phyloP scores from a whole-genome alignment of 2,113 vertebrate species.

The Spea multiplicata region DNA sequence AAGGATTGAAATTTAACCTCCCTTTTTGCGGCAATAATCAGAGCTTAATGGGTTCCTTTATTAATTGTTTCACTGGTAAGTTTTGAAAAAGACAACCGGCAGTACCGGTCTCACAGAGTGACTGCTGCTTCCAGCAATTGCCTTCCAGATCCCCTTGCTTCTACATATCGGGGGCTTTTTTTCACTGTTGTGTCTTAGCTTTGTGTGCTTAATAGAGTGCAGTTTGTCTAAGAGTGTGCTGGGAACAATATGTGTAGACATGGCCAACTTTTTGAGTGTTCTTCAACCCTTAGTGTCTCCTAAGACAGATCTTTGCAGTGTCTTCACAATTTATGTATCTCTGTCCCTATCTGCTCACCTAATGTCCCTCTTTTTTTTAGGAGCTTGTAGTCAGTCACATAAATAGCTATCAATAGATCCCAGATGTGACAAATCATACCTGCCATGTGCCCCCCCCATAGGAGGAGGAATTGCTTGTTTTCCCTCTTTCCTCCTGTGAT shows the following conservation, averaged over 20 bases:
- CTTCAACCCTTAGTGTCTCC: neutral
- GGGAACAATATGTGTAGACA: neutral
- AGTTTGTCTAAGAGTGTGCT: neutral
- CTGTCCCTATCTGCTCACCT: too few species aligned
- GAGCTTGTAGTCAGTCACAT: too few species aligned
- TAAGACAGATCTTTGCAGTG: too few species aligned
- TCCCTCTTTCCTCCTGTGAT: too few species aligned
- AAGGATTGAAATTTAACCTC: slow-evolving; percentile 88
- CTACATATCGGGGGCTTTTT: slow-evolving; percentile 31
- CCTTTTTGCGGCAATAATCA: slow-evolving; percentile 82
- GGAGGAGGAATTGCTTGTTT: too few species aligned
- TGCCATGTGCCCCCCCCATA: too few species aligned
- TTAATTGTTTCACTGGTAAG: slow-evolving; percentile 79
- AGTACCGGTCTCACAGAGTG: slow-evolving; percentile 61
- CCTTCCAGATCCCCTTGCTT: slow-evolving; percentile 47
- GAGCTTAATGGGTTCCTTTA: slow-evolving; percentile 81
- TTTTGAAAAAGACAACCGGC: slow-evolving; percentile 73
- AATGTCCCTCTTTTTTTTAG: too few species aligned
- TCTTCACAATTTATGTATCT: too few species aligned
- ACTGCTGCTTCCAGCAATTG: slow-evolving; percentile 59
- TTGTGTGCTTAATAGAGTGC: neutral
- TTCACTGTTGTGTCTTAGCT: neutral
- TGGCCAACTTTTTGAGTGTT: neutral
- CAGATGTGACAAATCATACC: too few species aligned
- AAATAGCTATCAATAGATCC: too few species aligned